Conservation (phyloP, 2,888 invertebrate genomes). For the Sympetrum striolatum region DNA sequence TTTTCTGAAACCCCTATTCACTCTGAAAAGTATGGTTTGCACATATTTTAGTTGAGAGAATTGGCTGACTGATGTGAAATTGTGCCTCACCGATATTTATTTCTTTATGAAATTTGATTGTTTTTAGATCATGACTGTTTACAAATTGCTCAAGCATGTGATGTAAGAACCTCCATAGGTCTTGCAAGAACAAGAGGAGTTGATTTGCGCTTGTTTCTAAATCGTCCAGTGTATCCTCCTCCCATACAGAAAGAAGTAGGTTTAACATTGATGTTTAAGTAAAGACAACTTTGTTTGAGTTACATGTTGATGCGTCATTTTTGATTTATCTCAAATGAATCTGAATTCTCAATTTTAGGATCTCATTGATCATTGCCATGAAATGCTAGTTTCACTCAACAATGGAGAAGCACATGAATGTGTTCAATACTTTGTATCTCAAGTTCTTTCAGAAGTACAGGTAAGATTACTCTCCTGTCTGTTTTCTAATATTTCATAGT, state of each 20-base stretch:
- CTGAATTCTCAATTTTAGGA: constrained; percentile 55
- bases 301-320: neutral
- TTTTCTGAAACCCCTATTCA: too few species aligned
- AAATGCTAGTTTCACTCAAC: constrained; percentile 59
- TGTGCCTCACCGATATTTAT: neutral
- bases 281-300: too few species aligned
- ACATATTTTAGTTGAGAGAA: neutral
- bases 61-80: neutral
- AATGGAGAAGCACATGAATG: constrained; percentile 60
- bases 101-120: constrained; percentile 21
- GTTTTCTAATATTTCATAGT: too few species aligned
- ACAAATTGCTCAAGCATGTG: constrained; percentile 80
- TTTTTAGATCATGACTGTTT: constrained; percentile 67
- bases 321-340: neutral
- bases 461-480: constrained; percentile 52
- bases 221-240: constrained; percentile 66
- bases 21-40: neutral
- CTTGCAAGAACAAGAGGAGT: constrained; percentile 75
- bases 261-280: constrained; percentile 48
- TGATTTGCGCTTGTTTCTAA: constrained; percentile 77
- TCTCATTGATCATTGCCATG: constrained; percentile 58
- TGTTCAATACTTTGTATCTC: constrained; percentile 61
- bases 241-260: constrained; percentile 59
- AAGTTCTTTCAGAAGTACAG: constrained; percentile 59
- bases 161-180: constrained; percentile 76